phyloP scores from a whole-genome alignment of 1,140 invertebrate species.

The Drosophila virilis region DNA sequence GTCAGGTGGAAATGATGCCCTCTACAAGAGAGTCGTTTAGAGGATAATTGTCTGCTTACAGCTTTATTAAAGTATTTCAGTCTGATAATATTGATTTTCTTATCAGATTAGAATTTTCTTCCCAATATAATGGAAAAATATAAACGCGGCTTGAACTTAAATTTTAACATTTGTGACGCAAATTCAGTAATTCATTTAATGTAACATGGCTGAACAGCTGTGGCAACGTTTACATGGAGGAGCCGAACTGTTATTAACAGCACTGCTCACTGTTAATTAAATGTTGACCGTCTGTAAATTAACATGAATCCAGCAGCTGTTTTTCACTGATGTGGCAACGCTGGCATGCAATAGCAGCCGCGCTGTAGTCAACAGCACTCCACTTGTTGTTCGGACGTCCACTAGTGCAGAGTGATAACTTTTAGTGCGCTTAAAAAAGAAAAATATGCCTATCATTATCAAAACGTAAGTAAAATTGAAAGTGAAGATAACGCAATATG shows the following conservation, averaged over 20 bases:
- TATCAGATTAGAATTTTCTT: too few species aligned
- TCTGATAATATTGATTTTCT: too few species aligned
- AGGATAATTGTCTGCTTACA: constrained; percentile 43
- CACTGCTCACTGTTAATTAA: neutral
- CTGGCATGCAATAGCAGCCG: neutral
- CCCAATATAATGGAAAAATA: too few species aligned
- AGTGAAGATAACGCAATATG: neutral
- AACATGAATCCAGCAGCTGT: constrained; percentile 3
- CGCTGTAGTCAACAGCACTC: neutral
- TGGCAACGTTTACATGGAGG: too few species aligned
- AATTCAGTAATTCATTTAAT: too few species aligned
- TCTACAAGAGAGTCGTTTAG: constrained; percentile 91
- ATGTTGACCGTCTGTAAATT: neutral
- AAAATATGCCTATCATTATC: constrained; percentile 69
- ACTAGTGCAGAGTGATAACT: neutral
- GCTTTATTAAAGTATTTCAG: constrained; percentile 47
- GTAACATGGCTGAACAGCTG: too few species aligned
- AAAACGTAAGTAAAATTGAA: constrained; percentile 70
- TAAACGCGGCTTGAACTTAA: too few species aligned
- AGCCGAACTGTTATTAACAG: too few species aligned
- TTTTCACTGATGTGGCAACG: constrained; percentile 21
- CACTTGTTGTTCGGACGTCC: too few species aligned
- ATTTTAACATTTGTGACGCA: too few species aligned
- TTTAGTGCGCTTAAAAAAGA: neutral
- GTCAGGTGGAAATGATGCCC: constrained; percentile 97